Evolutionary conservation across 1,140 invertebrate genomes (phyloP), one percentile per base, ranked within the genome.

Genomic region (Trachymyrmex cornetzi): DNA sequence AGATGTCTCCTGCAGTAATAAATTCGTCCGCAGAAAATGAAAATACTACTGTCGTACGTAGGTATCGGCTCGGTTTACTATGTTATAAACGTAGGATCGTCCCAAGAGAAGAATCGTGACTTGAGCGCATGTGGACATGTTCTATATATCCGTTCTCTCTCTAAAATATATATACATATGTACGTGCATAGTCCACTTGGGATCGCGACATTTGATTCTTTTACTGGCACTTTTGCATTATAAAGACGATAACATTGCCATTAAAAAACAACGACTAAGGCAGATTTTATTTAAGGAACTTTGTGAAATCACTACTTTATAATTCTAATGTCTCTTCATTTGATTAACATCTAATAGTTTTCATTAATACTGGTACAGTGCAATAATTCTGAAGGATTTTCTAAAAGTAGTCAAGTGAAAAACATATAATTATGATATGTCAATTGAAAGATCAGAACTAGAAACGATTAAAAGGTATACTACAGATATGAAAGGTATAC

Each of bases 41-140:
- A 88, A 79, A 88, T 66, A 72, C 82, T 38, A 19, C 53, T n/a
- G 50, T 84, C 69, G 30, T 0, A 38, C 34, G 16, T 24, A 53
- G 61, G 7, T 81, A 81, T 75, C n/a, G 53, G 27, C 9, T 27
- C 44, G 30, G 34, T 79, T 84, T 66, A 74, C 38, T 53, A 48
- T 84, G 27, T 81, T 81, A 86, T 69, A 63, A 61, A 67, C 67
- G 44, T 34, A 80, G 27, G 14, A 71, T 74, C 53, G 24, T 61
- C 71, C 19, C 34, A n/a, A 80, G 63, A 55, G 6, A 66, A 38
- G 77, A 16, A 67, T 22, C 38, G 24, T 7, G 22, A 22, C n/a
- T 53, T 27, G 38, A n/a, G 22, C 57, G 12, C 63, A 38, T 34
- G 30, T 67, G 27, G 19, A 67, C n/a, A 38, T 3, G 16, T 80